Evolutionary conservation across 2,113 vertebrate species (phyloP).

Genomic region (Zingel zingel): DNA sequence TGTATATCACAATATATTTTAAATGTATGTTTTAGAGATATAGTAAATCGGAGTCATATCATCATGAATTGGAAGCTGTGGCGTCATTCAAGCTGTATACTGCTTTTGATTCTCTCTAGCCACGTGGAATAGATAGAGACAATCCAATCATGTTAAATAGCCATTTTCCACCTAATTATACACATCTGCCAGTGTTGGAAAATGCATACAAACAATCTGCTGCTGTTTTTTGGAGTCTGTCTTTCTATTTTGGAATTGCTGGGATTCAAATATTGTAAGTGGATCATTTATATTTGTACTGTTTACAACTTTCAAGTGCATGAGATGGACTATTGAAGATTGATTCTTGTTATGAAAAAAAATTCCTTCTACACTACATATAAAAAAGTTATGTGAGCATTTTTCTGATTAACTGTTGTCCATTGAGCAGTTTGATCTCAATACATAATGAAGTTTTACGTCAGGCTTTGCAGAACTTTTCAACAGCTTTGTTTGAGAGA

Average conservation of each 20-base stretch:
- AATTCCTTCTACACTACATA: slow-evolving; percentile 61
- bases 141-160: slow-evolving; percentile 80
- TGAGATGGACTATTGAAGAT: slow-evolving; percentile 78
- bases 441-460: slow-evolving; percentile 52
- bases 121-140: slow-evolving; percentile 70
- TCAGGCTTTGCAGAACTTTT: slow-evolving; percentile 76
- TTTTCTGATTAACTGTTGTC: slow-evolving; percentile 74
- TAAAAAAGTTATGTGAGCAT: slow-evolving; percentile 66
- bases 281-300: slow-evolving; percentile 86
- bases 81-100: slow-evolving; percentile 70
- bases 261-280: slow-evolving; percentile 82
- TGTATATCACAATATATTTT: slow-evolving; percentile 58
- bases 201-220: slow-evolving; percentile 80
- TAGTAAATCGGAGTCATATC: slow-evolving; percentile 47
- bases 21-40: slow-evolving; percentile 51
- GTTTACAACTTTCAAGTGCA: slow-evolving; percentile 84
- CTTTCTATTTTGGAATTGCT: slow-evolving; percentile 83
- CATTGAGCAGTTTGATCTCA: slow-evolving; percentile 60
- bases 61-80: slow-evolving; percentile 47
- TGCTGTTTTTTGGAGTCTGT: slow-evolving; percentile 79
- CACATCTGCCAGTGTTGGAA: slow-evolving; percentile 68
- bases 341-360: slow-evolving; percentile 69
- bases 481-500: slow-evolving; percentile 73
- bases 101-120: slow-evolving; percentile 71
- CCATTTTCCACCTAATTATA: slow-evolving; percentile 72